phyloP scores from a whole-genome alignment of 2,113 vertebrate species.

The Amphiprion percula region DNA sequence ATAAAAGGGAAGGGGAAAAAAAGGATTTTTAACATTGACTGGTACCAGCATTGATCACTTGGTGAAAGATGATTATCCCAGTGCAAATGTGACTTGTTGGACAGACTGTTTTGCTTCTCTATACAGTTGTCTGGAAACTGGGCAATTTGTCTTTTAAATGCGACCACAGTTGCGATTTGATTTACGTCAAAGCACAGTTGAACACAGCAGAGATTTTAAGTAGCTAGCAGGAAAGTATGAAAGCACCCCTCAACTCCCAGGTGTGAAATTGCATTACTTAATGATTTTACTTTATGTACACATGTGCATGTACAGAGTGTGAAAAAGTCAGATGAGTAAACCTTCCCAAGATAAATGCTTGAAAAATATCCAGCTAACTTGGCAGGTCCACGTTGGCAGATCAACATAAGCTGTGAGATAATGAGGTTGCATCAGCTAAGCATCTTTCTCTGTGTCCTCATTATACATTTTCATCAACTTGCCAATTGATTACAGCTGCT shows the following conservation, averaged over 20 bases:
- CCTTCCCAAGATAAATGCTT: slow-evolving; percentile 44
- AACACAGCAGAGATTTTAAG: neutral
- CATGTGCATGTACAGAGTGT: slow-evolving; percentile 10
- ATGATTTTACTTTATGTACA: slow-evolving; percentile 31
- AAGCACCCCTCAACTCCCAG: neutral
- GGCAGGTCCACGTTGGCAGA: slow-evolving; percentile 52
- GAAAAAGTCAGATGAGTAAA: slow-evolving; percentile 27
- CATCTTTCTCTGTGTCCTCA: slow-evolving; percentile 62
- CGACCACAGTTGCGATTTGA: neutral
- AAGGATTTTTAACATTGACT: slow-evolving; percentile 41
- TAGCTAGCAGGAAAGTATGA: neutral
- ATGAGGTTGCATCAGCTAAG: slow-evolving; percentile 65
- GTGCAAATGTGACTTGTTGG: neutral
- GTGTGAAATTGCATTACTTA: slow-evolving; percentile 19
- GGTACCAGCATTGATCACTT: slow-evolving; percentile 44
- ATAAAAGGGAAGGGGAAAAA: slow-evolving; percentile 20
- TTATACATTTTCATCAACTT: slow-evolving; percentile 66
- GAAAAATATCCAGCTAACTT: slow-evolving; percentile 39
- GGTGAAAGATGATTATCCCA: slow-evolving; percentile 34
- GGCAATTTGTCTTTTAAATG: slow-evolving; percentile 9
- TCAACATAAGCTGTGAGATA: slow-evolving; percentile 60
- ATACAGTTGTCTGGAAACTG: neutral
- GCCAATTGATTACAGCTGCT: slow-evolving; percentile 64
- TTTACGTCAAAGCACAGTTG: too few species aligned
- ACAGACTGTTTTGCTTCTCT: neutral